A percentile compares a stretch with the other conserved stretches of the same genome.
Conservation (phyloP, 2,113 vertebrate species). For the Rhagologus leucostigma region DNA sequence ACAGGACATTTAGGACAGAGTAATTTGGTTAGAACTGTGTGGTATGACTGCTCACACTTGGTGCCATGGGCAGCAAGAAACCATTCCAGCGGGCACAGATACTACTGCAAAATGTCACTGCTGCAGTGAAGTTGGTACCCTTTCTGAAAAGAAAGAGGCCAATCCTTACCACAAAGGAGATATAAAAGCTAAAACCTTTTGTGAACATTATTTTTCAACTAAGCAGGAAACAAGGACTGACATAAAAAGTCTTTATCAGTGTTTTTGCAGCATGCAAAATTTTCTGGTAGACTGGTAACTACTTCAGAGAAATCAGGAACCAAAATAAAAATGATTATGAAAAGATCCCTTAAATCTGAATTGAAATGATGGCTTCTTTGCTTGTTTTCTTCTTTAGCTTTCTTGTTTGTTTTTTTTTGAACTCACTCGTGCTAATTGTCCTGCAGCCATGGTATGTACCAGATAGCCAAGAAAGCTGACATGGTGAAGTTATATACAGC, state of each 20-base stretch:
- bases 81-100: background rate
- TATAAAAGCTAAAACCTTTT: background rate
- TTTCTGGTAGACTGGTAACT: background rate
- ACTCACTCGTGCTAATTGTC: constrained; percentile 45
- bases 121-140: background rate
- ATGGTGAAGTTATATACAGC: constrained; percentile 67
- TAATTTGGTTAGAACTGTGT: background rate
- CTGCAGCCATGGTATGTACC: constrained; percentile 36
- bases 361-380: background rate
- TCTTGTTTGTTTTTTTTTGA: constrained; percentile 16
- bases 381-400: background rate
- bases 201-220: background rate
- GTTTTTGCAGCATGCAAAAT: background rate
- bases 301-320: background rate
- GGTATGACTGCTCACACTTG: background rate
- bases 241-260: background rate
- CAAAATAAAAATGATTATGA: background rate
- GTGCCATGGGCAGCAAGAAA: background rate
- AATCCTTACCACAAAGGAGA: background rate
- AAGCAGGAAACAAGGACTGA: background rate
- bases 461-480: constrained; percentile 68
- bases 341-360: background rate
- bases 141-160: background rate
- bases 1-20: background rate
- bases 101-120: background rate